Evolutionary conservation across 2,888 invertebrate species (phyloP).

Genomic region (Zelleria hepariella): DNA sequence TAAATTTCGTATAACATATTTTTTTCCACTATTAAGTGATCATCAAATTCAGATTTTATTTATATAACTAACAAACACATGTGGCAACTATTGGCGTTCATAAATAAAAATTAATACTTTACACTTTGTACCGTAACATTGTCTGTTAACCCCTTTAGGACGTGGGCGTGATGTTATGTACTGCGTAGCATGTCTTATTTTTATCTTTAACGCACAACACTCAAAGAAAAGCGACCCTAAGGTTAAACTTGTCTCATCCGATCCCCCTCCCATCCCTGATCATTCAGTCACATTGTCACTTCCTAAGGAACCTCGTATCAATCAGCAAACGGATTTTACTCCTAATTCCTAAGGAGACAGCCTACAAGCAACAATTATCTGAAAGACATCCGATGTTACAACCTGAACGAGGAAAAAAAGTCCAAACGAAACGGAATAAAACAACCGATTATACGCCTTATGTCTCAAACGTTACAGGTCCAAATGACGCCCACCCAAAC

Average conservation of each 20-base stretch:
- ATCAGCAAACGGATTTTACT: conserved; percentile 64
- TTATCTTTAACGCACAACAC: not conserved
- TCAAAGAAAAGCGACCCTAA: not conserved
- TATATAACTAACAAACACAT: too few species aligned
- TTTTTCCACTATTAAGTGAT: too few species aligned
- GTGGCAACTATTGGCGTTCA: too few species aligned
- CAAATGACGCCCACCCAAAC: not conserved
- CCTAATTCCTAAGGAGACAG: conserved; percentile 65
- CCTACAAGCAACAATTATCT: conserved; percentile 67
- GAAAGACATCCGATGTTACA: conserved; percentile 35
- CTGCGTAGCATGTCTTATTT: too few species aligned
- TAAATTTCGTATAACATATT: too few species aligned
- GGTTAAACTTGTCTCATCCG: too few species aligned
- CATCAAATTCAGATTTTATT: too few species aligned
- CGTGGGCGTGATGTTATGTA: too few species aligned
- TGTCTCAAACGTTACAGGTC: not conserved
- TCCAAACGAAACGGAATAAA: conserved; percentile 9
- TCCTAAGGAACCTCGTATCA: conserved; percentile 41
- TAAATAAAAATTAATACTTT: too few species aligned
- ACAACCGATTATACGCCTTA: conserved; percentile 21
- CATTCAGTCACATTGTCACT: conserved; percentile 11
- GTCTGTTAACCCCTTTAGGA: too few species aligned
- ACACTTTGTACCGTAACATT: too few species aligned
- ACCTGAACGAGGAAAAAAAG: conserved; percentile 14
- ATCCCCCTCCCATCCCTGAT: not conserved